Conservation (phyloP, 1,140 invertebrate species). For the Solen grandis region DNA sequence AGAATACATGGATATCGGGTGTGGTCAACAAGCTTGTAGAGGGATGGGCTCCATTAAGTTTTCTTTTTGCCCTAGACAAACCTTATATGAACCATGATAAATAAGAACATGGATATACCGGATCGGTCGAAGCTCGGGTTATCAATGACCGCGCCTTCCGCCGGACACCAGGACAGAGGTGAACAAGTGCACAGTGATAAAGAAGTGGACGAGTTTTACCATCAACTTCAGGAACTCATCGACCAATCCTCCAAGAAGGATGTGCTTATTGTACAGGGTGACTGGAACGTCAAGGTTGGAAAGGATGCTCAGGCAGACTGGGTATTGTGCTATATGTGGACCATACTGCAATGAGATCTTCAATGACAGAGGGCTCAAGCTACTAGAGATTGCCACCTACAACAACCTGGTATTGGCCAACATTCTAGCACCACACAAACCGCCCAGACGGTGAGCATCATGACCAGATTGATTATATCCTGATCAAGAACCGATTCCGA, state of each 20-base stretch:
- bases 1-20: no score
- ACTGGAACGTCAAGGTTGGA: conserved; percentile 61
- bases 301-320: conserved; percentile 49
- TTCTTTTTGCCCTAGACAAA: no score
- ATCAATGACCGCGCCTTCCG: conserved; percentile 32
- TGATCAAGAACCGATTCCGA: conserved; percentile 38
- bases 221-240: conserved; percentile 17
- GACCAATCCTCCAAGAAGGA: conserved; percentile 43
- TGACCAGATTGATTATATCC: conserved; percentile 61
- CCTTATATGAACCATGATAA: no score
- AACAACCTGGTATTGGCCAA: conserved; percentile 25
- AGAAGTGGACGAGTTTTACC: conserved; percentile 10
- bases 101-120: no score
- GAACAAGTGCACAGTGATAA: conserved; percentile 19
- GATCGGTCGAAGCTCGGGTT: conserved; percentile 43
- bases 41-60: no score
- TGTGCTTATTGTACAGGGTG: conserved; percentile 36
- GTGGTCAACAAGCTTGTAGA: no score
- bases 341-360: neutral
- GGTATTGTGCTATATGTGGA: neutral
- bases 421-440: conserved; percentile 8
- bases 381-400: conserved; percentile 41
- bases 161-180: conserved; percentile 2
- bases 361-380: neutral
- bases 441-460: conserved; percentile 31